Base-by-base conservation (phyloP, 2,888 invertebrate genomes). In the Eupsilia transversa region DNA sequence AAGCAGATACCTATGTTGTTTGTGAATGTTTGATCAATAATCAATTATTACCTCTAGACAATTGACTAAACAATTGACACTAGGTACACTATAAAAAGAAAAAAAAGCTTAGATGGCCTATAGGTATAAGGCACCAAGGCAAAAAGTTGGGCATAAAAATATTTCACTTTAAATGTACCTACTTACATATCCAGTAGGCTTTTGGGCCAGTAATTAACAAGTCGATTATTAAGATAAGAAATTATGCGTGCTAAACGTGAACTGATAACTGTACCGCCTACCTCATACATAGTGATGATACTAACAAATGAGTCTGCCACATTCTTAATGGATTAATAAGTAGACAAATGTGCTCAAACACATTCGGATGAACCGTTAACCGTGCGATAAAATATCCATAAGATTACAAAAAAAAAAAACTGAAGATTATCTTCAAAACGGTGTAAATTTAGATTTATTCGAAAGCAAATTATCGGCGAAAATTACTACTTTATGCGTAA, bases 281-380 rank as follows among this genome's bases (percentile, higher is more conserved):
- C 63, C 56, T 72, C 54, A 79, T 49, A 64, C 57, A 67, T 61
- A 73, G 49, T 67, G 63, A 64, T 76, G 82, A 76, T 23, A 56
- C n/a, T 72, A 70, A 74, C 70, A 67, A 71, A 83, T 85, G 72
- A 60, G 41, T 30, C 70, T 73, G 77, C 60, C 83, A 75, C 43
- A 60, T 41, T 67, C 60, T 30, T 85, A 85, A 84, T 85, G 72
- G 82, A 72, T 79, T 85, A 64, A 70, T 82, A 79, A 76, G 74
- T 59, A 75, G 79, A 85, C 74, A 85, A 85, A 84, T 79, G 65
- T 71, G 54, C 59, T 46, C 33, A 67, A 59, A 49, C 49, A 70
- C 35, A 66, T 68, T 57, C 49, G 64, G 20, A 65, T 63, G 38
- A 52, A 79, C 84, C 70, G 84, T 85, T 85, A 82, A 5, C 33